Base-by-base conservation (phyloP, 1,140 invertebrate genomes). In the Ips nitidus region DNA sequence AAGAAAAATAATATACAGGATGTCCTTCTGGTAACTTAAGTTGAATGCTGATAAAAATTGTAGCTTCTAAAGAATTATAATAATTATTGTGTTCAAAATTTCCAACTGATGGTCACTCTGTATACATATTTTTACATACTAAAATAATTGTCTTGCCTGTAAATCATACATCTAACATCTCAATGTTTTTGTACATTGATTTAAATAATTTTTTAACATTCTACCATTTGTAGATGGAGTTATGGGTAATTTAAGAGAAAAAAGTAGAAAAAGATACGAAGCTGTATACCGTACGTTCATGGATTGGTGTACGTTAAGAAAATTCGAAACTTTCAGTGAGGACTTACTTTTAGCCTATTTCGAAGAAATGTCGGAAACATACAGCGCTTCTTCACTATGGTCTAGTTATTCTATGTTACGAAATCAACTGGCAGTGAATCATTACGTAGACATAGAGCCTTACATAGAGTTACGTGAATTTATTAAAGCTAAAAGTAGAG, bases 341-440 rank as follows among this genome's bases (percentile, higher is more conserved):
- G 66, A 71, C 55, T 65, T 75, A 4, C 50, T 77, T 8, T 52
- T 79, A 4, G 69, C 60, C 5, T 79, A 79, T 71, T 79, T 77
- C 47, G 41, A 70, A 39, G 63, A 74, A 68, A 60, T 78, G 37
- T 65, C 74, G 4, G 70, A 70, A 43, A 73, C 36, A 41, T 66
- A 66, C 2, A 74, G 73, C 66, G 65, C 75, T 37, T 74, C 77
- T 41, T 71, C 72, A 43, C 60, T 79, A 36, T 77, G 75, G 75
- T 47, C 69, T 0, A 39, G 57, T n/a, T 77, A 75, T 66, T 77
- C 73, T 4, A 78, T 76, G 74, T 56, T 78, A 22, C 66, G 62
- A 41, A 65, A 41, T 22, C 75, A 71, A 39, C 41, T 75, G 3
- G 66, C 56, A 3, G 63, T 50, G 37, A 63, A 74, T 52, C n/a